Evolutionary conservation across 2,888 invertebrate genomes (phyloP), one percentile per base, ranked within the genome.

Genomic region (Nomada ruficornis): DNA sequence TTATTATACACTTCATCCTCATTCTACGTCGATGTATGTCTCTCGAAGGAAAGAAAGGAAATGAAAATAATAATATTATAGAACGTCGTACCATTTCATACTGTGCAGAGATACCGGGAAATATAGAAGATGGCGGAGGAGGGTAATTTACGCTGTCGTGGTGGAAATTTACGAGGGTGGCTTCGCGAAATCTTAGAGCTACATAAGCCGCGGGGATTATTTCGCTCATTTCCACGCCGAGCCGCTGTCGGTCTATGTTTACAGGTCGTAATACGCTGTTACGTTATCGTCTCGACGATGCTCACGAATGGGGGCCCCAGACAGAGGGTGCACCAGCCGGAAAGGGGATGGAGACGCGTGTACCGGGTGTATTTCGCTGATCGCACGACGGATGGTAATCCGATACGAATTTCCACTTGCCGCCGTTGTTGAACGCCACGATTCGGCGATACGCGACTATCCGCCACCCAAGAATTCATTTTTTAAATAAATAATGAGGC

Each of bases 221-320:
- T 78, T 75, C 42, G 74, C 54, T 44, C 62, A 60, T 78, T 75
- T 57, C 75, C 67, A 57, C 67, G 36, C 59, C 42, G 23, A 15
- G 62, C 42, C 42, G 23, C 42, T 50, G 75, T 75, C 74, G 67
- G 73, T 77, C 26, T 77, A 73, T 74, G 74, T 78, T 78, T 68
- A 75, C 67, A 74, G 74, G 74, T 77, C 77, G 74, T 75, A 68
- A 75, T 63, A 68, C 77, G 74, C 54, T 73, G 77, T 73, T 74
- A 68, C 77, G 62, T 78, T 74, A 74, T 78, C 77, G 78, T 63
- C 67, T 55, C n/a, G 60, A 18, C 23, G 77, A 57, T 44, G 29
- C 29, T 13, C 36, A 47, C 57, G 52, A 64, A 54, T 44, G n/a
- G 65, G 26, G 73, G 26, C 65, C 20, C 29, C 20, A 26, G 20